Base-by-base conservation (phyloP, 2,113 vertebrate species). In the Catagonus wagneri region DNA sequence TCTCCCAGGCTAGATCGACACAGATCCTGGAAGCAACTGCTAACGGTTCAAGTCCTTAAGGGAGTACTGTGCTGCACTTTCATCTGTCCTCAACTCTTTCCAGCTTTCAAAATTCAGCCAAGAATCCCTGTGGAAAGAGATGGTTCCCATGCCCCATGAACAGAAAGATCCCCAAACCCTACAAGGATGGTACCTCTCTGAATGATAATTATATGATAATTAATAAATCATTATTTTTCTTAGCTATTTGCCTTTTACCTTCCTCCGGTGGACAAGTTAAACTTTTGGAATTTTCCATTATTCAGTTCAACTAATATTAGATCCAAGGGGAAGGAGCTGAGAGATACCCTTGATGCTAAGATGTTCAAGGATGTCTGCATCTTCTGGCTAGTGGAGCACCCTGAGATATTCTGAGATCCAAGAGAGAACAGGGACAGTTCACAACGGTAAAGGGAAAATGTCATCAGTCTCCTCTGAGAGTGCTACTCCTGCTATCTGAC, bases 201-300 rank as follows among this genome's bases (percentile, higher is more conserved):
- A 80, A 79, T 84, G 71, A 84, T 79, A 74, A 61, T 32, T n/a
- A n/a, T n/a, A n/a, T n/a, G n/a, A n/a, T n/a, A n/a, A n/a, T n/a
- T n/a, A n/a, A n/a, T n/a, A n/a, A n/a, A n/a, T 76, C 15, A 80
- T 12, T 72, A 10, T 29, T 90, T 71, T 74, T 68, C 56, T 78
- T 88, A 44, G 9, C 58, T 94, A 16, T 50, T 56, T 96, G 54
- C 80, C 36, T 75, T 97, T 79, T 29, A 80, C 50, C 23, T 93
- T 60, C 65, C 36, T 29, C n/a, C 29, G 36, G 65, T 2, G 50
- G 54, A 74, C 29, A 85, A 44, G 6, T 81, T 86, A n/a, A 58
- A 85, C 52, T 88, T 74, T 39, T 20, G 20, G 69, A 79, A 63
- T n/a, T 79, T 93, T 66, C 22, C 83, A 23, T 29, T 83, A 69